These are phyloP conservation scores for Boleophthalmus pectinirostris DNA, from an alignment of 2,113 vertebrate genomes.

Conservation along the genomic window DNA sequence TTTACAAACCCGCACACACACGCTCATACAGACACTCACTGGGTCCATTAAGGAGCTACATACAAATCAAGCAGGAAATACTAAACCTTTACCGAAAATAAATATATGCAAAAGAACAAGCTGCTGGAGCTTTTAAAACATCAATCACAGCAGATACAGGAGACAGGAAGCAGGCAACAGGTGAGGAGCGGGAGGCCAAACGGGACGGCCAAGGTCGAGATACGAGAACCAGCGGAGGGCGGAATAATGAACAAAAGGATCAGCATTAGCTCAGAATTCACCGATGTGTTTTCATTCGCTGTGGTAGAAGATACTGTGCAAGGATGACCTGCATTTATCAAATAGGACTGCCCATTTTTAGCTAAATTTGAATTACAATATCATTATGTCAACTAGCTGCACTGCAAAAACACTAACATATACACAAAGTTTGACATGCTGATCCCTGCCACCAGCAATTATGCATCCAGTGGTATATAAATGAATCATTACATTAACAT, in stretches of 20 bases:
- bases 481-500: no score
- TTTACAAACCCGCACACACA: slow-evolving; percentile 57
- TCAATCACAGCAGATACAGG: slow-evolving; percentile 54
- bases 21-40: slow-evolving; percentile 32
- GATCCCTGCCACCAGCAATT: no score
- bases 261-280: not conserved
- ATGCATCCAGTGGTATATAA: no score
- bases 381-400: no score
- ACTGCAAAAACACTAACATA: no score
- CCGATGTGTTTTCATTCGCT: not conserved
- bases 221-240: not conserved
- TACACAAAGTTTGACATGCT: no score
- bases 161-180: slow-evolving; percentile 40
- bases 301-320: not conserved
- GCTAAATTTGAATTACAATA: no score
- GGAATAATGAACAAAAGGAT: not conserved
- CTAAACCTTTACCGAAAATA: slow-evolving; percentile 66
- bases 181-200: slow-evolving; percentile 38
- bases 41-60: slow-evolving; percentile 59
- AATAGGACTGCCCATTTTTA: not conserved
- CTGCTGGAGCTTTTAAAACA: slow-evolving; percentile 67
- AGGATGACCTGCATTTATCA: not conserved
- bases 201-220: slow-evolving; percentile 33
- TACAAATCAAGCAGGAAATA: slow-evolving; percentile 63
- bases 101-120: slow-evolving; percentile 73